These are phyloP conservation scores for Apotomis capreana DNA, from an alignment of 2,888 invertebrate species.

Conservation along the genomic window DNA sequence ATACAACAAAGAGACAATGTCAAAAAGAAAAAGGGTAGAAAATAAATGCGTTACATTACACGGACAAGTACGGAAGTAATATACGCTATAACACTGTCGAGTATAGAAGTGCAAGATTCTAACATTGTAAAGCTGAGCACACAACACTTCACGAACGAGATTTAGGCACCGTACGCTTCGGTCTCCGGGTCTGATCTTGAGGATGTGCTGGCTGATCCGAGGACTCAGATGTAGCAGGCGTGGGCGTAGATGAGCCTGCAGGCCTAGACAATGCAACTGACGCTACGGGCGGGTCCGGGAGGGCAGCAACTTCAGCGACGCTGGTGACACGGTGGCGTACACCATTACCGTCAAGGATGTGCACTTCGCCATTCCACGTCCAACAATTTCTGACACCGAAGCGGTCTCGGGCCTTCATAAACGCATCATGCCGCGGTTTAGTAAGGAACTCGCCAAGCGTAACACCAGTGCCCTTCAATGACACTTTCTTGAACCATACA, in stretches of 20 bases:
- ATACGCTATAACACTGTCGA: too few species aligned
- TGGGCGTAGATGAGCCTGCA: not conserved
- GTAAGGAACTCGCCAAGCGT: not conserved
- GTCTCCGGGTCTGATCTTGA: too few species aligned
- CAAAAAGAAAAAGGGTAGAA: too few species aligned
- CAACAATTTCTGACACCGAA: not conserved
- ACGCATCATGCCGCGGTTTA: not conserved
- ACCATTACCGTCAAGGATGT: not conserved
- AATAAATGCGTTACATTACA: too few species aligned
- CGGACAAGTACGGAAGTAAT: too few species aligned
- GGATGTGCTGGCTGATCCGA: too few species aligned
- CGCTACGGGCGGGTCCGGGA: not conserved
- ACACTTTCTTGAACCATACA: not conserved
- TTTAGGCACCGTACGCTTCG: too few species aligned
- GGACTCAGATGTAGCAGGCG: not conserved
- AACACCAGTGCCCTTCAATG: not conserved
- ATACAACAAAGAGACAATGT: too few species aligned
- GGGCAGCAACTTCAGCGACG: not conserved
- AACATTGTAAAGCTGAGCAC: too few species aligned
- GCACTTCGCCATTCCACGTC: slow-evolving; percentile 1
- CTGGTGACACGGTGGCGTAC: not conserved
- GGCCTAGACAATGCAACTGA: not conserved
- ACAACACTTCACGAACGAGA: too few species aligned
- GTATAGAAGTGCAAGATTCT: too few species aligned
- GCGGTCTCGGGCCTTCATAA: not conserved